Evolutionary conservation across 2,888 invertebrate genomes (phyloP), one percentile per base, ranked within the genome.

Genomic region (Melieria picta): DNA sequence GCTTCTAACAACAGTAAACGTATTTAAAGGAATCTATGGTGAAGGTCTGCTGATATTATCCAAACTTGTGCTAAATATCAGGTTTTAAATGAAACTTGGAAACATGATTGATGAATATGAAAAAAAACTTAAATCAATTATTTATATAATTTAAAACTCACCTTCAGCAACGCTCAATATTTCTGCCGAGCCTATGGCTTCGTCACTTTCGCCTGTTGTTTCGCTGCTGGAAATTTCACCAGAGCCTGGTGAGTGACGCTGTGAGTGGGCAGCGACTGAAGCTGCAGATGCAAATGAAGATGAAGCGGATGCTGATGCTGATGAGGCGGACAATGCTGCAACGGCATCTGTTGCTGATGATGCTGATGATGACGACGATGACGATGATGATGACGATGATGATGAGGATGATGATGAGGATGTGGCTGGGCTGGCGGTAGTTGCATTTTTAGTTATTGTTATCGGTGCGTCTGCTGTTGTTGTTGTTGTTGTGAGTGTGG

Each of bases 381-480:
- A 13, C 61, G 74, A 45, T 47, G 74, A 66, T 52, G 58, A 48
- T 10, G 70, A 47, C 42, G 74, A 71, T 73, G 68, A 67, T 65
- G 72, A 47, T 68, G 57, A 5, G 45, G 7, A 45, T 43, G 7
- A 30, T 30, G 30, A 30, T 30, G 30, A 30, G 30, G 30, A 30
- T 30, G 30, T 30, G 30, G 30, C 2, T 30, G 30, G 30, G 30
- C 7, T 42, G 76, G 46, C 57, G 9, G 45, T 65, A 52, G 52
- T 55, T 68, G 61, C 10, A 50, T 46, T 65, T 48, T 56, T 75
- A 9, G 9, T 30, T 62, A 62, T 62, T 58, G 68, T 66, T 64
- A 69, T 58, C 43, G 13, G 45, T 55, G 43, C 5, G 67, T 48
- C 47, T 45, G 65, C 30, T 47, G 16, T 9, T 67, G 66, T 4